These are phyloP conservation scores for Panorpa germanica DNA, from an alignment of 2,888 invertebrate species.

Conservation along the genomic window DNA sequence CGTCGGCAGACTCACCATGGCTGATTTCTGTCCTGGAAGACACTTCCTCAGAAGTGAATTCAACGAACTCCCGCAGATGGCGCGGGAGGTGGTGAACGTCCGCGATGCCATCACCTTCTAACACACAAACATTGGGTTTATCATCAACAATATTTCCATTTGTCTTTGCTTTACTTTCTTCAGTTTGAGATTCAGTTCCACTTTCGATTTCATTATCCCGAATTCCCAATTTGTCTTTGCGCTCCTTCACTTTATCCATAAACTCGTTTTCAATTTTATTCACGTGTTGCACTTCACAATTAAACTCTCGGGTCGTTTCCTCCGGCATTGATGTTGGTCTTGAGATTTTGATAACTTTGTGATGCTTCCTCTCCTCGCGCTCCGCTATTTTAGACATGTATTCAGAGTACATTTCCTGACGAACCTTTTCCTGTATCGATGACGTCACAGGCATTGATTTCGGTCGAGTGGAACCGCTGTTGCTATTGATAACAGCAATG, in stretches of 20 bases:
- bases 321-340: slow-evolving; percentile 28
- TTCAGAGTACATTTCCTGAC: slow-evolving; percentile 70
- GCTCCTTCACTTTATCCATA: slow-evolving; percentile 51
- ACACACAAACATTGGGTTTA: slow-evolving; percentile 31
- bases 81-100: slow-evolving; percentile 47
- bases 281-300: too few relatives aligned
- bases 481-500: slow-evolving; percentile 21
- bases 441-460: slow-evolving; percentile 27
- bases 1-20: slow-evolving; percentile 33
- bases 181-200: slow-evolving; percentile 26
- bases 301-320: slow-evolving; percentile 18
- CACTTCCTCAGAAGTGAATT: slow-evolving; percentile 31
- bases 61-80: slow-evolving; percentile 63
- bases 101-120: slow-evolving; percentile 38
- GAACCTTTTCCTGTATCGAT: slow-evolving; percentile 51
- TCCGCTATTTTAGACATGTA: slow-evolving; percentile 63
- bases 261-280: slow-evolving; percentile 67
- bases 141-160: slow-evolving; percentile 23
- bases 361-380: slow-evolving; percentile 55
- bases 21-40: slow-evolving; percentile 19
- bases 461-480: slow-evolving; percentile 14
- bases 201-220: slow-evolving; percentile 44
- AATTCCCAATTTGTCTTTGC: slow-evolving; percentile 49
- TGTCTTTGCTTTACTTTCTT: slow-evolving; percentile 14
- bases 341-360: slow-evolving; percentile 64